Conservation (phyloP, 2,797 vertebrate genomes). For the Malacoraja senta region DNA sequence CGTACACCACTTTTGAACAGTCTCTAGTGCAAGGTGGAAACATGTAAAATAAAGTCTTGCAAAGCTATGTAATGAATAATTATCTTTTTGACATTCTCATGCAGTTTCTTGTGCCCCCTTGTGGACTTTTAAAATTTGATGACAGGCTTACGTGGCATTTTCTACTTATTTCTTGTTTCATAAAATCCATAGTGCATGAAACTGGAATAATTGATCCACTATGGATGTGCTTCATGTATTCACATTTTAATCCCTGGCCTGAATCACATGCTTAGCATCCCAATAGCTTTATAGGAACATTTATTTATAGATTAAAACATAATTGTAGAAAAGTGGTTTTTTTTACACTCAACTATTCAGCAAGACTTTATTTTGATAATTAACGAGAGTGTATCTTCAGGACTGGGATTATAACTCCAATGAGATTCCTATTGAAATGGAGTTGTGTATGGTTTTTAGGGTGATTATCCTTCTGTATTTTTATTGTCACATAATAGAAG, state of each 20-base stretch:
- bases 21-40: slow-evolving; percentile 24
- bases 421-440: not conserved
- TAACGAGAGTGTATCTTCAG: not conserved
- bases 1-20: not conserved
- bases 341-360: not conserved
- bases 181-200: not conserved
- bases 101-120: slow-evolving; percentile 34
- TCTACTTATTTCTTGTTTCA: slow-evolving; percentile 15
- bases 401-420: not conserved
- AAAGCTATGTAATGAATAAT: not conserved
- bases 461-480: not conserved
- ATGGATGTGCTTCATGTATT: not conserved
- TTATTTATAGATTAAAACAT: not conserved
- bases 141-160: slow-evolving; percentile 33
- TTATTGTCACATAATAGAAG: not conserved
- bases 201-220: slow-evolving; percentile 15
- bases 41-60: slow-evolving; percentile 24
- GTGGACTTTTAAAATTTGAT: slow-evolving; percentile 33
- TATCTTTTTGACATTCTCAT: slow-evolving; percentile 28
- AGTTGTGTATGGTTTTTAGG: not conserved
- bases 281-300: not conserved
- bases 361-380: not conserved
- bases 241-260: not conserved
- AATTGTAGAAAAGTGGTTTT: not conserved
- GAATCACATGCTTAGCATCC: not conserved